Percentiles rank a stretch among this genome's conserved stretches.
Evolutionary conservation across 2,113 vertebrate species (phyloP).

Genomic region (Pituophis catenifer): DNA sequence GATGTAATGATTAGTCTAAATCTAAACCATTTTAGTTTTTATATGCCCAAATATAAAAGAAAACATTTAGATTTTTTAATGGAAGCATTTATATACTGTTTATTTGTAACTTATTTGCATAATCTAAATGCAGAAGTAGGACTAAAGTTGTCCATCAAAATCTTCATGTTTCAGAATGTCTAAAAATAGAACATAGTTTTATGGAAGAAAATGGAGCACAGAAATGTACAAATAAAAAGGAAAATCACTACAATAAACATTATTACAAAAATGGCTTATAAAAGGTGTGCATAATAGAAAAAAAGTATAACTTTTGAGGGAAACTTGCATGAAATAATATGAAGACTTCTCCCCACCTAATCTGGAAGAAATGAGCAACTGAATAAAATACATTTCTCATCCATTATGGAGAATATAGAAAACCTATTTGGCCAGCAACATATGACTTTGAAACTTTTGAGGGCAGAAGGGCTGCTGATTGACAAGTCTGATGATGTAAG

Average conservation of each 20-base stretch:
- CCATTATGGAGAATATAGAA: neutral
- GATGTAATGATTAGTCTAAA: neutral
- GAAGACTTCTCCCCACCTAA: neutral
- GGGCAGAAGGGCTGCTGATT: neutral
- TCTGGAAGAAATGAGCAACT: neutral
- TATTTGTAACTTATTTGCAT: neutral
- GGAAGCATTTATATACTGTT: neutral
- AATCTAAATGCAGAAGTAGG: neutral
- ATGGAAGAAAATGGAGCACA: neutral
- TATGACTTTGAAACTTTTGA: neutral
- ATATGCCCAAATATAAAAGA: neutral
- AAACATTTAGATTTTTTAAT: neutral
- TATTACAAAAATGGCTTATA: neutral
- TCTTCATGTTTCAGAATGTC: neutral
- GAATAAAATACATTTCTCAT: neutral
- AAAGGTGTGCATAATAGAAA: neutral
- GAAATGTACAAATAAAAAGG: neutral
- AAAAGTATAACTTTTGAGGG: neutral
- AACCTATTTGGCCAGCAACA: neutral
- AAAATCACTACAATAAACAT: neutral
- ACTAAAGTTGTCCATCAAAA: neutral
- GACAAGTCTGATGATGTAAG: neutral
- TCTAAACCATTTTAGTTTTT: neutral
- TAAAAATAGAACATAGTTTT: neutral
- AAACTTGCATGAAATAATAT: neutral